Evolutionary conservation across 2,113 vertebrate species (phyloP), one percentile per base, ranked within the genome.

Genomic region (Podilymbus podiceps): DNA sequence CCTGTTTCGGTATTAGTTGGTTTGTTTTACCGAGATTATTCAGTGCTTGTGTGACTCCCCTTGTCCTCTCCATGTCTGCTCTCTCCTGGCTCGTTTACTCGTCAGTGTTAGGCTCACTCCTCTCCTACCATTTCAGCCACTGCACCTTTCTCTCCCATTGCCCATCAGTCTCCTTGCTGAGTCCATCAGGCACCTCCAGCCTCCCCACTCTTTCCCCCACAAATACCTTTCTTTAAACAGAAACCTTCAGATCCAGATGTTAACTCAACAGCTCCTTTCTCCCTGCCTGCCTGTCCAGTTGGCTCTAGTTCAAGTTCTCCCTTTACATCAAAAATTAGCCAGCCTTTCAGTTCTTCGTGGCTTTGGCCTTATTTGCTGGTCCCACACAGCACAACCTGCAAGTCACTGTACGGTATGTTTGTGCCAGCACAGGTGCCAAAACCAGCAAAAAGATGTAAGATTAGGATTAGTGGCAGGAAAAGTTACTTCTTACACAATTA

Each of bases 41-140:
- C 13, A 25, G 22, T 16, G 5, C 35, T 69, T 1, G 2, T 9
- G 15, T 67, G 49, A 18, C 13, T 62, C 8, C 8, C 19, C 7
- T 23, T 24, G 30, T 38, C 11, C 27, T 31, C 24, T 50, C 21
- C 4, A 0, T 15, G 12, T 4, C 10, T 21, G 1, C 14, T 31
- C 11, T 22, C 12, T 56, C 27, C 44, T 5, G 38, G 8, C 12
- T 52, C 7, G 19, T 30, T 59, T 5, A 19, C 14, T 15, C 15
- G 21, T 10, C 16, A 1, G 5, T 12, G 10, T 4, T 10, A 31
- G 52, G 18, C 33, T 85, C 19, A 1, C 12, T 53, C 12, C 23
- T 35, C 38, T 25, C 20, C 8, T 18, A 30, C 22, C 16, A 5
- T 24, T 63, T 55, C 62, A 19, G 67, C 25, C 17, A 3, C n/a